These are phyloP conservation scores for Psilopogon haemacephalus DNA, from an alignment of 2,113 vertebrate species.

Conservation along the genomic window DNA sequence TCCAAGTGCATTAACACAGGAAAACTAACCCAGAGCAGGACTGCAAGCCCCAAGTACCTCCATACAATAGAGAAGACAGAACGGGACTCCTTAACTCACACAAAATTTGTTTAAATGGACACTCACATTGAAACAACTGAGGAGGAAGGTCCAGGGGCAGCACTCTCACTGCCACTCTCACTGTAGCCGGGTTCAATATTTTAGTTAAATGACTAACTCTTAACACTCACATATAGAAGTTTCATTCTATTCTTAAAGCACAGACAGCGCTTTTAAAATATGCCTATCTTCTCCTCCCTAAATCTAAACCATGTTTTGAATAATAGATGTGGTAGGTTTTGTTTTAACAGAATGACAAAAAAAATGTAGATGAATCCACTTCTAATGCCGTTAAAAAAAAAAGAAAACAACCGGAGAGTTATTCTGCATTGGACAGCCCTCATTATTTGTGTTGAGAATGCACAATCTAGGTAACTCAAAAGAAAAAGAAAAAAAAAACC, in stretches of 20 bases:
- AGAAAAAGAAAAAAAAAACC: not conserved
- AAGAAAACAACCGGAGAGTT: not conserved
- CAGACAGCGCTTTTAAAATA: not conserved
- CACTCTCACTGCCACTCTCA: not conserved
- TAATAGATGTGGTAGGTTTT: not conserved
- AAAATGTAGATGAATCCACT: not conserved
- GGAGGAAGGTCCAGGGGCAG: not conserved
- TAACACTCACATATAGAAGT: not conserved
- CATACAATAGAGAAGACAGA: not conserved
- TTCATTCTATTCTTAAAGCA: not conserved
- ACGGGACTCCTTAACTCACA: not conserved
- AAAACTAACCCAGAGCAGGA: not conserved
- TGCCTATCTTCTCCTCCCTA: not conserved
- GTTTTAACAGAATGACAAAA: not conserved
- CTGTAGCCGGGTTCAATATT: fast-evolving
- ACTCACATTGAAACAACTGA: fast-evolving
- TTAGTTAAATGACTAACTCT: not conserved
- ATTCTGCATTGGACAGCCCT: not conserved
- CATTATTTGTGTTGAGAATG: not conserved
- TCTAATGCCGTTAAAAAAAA: not conserved
- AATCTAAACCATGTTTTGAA: not conserved
- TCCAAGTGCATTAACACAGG: not conserved
- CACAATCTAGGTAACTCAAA: not conserved
- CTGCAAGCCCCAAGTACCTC: not conserved
- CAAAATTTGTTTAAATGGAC: not conserved